phyloP scores from a whole-genome alignment of 2,797 vertebrate genomes.

The Nannoperca obscura region DNA sequence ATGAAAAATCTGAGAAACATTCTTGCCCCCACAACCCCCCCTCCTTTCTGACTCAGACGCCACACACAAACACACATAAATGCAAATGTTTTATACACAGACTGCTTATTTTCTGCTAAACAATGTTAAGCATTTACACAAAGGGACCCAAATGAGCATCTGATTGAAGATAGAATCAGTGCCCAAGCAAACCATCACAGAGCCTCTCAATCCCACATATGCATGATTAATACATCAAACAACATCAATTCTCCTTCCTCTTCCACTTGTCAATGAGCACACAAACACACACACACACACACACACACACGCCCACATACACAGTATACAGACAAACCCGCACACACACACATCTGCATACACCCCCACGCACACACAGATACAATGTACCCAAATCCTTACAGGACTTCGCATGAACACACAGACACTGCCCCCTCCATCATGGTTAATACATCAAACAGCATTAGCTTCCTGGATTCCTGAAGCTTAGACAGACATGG shows the following conservation, averaged over 20 bases:
- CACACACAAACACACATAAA: constrained; percentile 41
- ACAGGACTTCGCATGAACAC: constrained; percentile 69
- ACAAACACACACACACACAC: constrained; percentile 20
- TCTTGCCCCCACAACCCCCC: constrained; percentile 1
- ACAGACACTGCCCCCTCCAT: constrained; percentile 80
- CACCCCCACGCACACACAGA: constrained; percentile 18
- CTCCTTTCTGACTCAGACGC: constrained; percentile 33
- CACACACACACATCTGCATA: constrained; percentile 16
- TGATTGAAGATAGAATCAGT: constrained; percentile 82
- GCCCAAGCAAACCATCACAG: constrained; percentile 74
- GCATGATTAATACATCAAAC: constrained; percentile 87
- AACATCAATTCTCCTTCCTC: constrained; percentile 75
- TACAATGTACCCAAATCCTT: constrained; percentile 73
- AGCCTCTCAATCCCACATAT: constrained; percentile 80
- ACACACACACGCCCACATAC: constrained; percentile 7
- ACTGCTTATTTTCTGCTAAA: constrained; percentile 73
- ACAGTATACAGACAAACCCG: constrained; percentile 12
- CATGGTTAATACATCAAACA: constrained; percentile 89
- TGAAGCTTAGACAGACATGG: constrained; percentile 84
- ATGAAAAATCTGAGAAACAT: constrained; percentile 37
- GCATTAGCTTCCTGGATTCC: constrained; percentile 85
- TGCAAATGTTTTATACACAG: constrained; percentile 57
- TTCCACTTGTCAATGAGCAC: constrained; percentile 64
- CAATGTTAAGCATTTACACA: constrained; percentile 81
- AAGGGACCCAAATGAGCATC: constrained; percentile 78